Evolutionary conservation across 2,113 vertebrate species (phyloP), one percentile per base, ranked within the genome.

Genomic region (Gymnarchus niloticus): DNA sequence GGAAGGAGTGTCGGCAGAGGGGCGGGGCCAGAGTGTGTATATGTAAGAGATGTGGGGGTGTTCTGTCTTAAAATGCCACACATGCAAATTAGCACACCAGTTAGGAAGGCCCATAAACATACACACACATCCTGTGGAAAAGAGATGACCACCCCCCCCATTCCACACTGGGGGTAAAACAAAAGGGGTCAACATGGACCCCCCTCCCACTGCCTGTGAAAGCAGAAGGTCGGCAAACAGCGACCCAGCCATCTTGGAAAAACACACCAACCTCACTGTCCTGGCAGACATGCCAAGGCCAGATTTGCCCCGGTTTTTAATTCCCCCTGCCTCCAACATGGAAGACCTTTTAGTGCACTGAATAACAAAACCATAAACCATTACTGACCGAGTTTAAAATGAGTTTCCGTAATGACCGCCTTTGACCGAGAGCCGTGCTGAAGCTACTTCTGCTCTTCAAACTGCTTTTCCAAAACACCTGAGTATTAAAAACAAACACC

Each of bases 211-310:
- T 8, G 21, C 56, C 52, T 73, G 41, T 85, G 37, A 82, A 65
- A 86, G 48, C 46, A 86, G 57, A 54, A 33, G 44, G 77, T 52
- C 54, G 46, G 59, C 19, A 54, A 85, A 88, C 83, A 90, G 77
- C 81, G 37, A 46, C 78, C 49, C 9, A 51, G 54, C 28, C 41
- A 61, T 85, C 87, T 90, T 89, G 89, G 59, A 77, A 46, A 46
- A 54, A 54, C 87, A 87, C 85, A 87, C 73, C 86, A 83, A 86
- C 85, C 92, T 91, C 88, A 65, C 90, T 91, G 92, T 90, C 93
- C 83, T 90, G 87, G 92, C 91, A 90, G 90, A 88, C 92, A 91
- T 92, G 91, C 93, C 93, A 93, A 93, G 92, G 77, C 83, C 81
- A 86, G 86, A 81, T 86, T 88, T 81, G 89, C 87, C 73, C 83